Percentiles rank a stretch among this genome's conserved stretches.
These are phyloP conservation scores for Branchinecta sandiegonensis DNA, from an alignment of 2,888 invertebrate genomes.

Conservation along the genomic window DNA sequence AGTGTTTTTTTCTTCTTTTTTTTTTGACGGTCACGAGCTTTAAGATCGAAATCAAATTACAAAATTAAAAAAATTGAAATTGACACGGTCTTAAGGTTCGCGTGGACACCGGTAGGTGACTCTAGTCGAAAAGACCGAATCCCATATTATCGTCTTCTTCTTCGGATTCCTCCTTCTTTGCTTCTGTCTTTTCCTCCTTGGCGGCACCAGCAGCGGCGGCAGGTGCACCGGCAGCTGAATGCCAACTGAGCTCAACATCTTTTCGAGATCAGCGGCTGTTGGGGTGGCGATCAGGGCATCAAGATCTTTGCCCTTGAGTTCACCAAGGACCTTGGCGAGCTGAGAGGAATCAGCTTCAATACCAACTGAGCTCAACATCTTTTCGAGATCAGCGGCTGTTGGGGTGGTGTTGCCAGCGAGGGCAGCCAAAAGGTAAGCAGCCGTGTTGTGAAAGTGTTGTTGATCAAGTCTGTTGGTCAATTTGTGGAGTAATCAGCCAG, in stretches of 20 bases:
- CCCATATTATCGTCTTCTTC: constrained; percentile 44
- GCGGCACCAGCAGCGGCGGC: constrained; percentile 35
- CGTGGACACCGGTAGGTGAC: not conserved
- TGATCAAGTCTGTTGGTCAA: too few species aligned
- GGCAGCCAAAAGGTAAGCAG: constrained; percentile 89
- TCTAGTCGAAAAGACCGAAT: constrained; percentile 34
- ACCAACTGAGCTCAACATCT: constrained; percentile 89
- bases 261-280: too few species aligned
- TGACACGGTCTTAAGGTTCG: not conserved
- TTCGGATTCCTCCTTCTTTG: constrained; percentile 35
- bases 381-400: constrained; percentile 68
- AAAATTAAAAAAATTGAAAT: not conserved
- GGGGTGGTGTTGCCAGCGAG: constrained; percentile 80
- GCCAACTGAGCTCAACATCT: too few species aligned
- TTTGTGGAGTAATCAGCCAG: too few species aligned
- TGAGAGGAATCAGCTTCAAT: constrained; percentile 80
- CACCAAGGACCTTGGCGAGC: constrained; percentile 65
- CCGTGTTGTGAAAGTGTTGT: too few species aligned
- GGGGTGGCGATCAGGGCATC: constrained; percentile 81
- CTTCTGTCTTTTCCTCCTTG: constrained; percentile 28
- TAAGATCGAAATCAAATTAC: not conserved
- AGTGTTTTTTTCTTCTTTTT: too few species aligned
- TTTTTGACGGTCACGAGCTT: not conserved
- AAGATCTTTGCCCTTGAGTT: constrained; percentile 77
- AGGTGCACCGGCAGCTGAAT: constrained; percentile 40